Conservation (phyloP, 2,797 vertebrate genomes). For the Danio albolineatus region DNA sequence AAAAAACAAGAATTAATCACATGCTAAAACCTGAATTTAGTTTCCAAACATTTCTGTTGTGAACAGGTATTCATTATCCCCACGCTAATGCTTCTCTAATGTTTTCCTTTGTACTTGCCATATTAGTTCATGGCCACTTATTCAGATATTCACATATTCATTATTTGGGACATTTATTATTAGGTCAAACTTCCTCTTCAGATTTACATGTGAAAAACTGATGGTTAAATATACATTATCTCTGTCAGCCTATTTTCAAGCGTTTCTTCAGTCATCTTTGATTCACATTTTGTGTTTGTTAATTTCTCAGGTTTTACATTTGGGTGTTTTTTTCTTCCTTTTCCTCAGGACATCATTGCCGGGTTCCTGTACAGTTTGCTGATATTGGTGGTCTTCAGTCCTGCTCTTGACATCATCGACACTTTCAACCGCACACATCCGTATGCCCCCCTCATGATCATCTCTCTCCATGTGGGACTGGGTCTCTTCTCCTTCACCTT, state of each 20-base stretch:
- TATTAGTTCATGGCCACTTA: background rate
- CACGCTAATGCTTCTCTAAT: conserved; percentile 17
- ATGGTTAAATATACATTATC: background rate
- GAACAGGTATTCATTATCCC: background rate
- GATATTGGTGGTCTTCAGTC: conserved; percentile 88
- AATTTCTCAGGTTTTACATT: background rate
- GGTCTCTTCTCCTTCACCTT: conserved; percentile 95
- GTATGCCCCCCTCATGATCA: conserved; percentile 87
- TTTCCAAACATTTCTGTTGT: background rate
- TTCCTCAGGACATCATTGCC: conserved; percentile 87
- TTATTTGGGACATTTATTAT: background rate
- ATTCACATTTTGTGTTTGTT: background rate
- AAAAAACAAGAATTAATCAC: background rate
- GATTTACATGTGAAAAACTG: background rate
- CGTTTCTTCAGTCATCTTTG: background rate
- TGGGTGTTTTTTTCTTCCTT: conserved; percentile 46
- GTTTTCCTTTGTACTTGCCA: background rate
- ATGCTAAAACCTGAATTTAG: background rate
- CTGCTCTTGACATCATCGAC: conserved; percentile 87
- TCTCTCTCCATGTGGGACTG: conserved; percentile 86
- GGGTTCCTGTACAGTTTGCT: conserved; percentile 90
- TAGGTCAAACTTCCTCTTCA: background rate
- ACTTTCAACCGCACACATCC: conserved; percentile 86
- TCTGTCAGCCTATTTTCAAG: background rate
- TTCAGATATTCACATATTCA: background rate